phyloP scores from a whole-genome alignment of 2,888 invertebrate species.

The Habrosyne pyritoides region DNA sequence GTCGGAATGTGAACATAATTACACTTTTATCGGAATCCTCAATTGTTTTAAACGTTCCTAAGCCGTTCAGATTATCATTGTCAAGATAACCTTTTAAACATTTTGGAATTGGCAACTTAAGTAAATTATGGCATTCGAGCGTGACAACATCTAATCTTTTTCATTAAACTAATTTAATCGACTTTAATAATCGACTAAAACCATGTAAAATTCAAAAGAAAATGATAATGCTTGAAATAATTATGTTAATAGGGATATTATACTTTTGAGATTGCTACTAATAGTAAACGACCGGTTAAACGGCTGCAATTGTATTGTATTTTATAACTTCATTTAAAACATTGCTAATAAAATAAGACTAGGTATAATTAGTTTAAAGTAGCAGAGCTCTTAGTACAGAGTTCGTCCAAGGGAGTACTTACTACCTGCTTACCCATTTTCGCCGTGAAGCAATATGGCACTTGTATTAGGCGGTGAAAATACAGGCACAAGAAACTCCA shows the following conservation, averaged over 20 bases:
- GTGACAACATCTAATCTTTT: background rate
- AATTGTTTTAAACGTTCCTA: background rate
- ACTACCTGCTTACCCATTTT: too few species aligned
- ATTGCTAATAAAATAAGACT: too few species aligned
- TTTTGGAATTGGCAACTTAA: background rate
- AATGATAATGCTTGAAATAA: too few species aligned
- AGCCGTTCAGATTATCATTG: background rate
- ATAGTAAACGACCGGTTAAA: background rate
- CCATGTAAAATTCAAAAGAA: too few species aligned
- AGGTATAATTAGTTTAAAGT: too few species aligned
- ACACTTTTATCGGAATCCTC: background rate
- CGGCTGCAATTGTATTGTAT: background rate
- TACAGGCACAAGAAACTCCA: too few species aligned
- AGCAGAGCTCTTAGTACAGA: too few species aligned
- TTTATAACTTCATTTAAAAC: background rate
- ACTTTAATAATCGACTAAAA: too few species aligned
- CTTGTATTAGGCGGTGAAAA: too few species aligned
- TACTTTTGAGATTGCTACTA: background rate
- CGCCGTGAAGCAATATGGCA: too few species aligned
- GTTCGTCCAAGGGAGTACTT: too few species aligned
- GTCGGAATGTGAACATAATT: slow-evolving; percentile 38
- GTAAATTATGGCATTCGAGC: background rate
- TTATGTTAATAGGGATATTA: background rate
- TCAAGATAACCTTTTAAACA: background rate
- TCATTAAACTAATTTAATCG: background rate